Percentiles rank a stretch among this genome's conserved stretches.
phyloP scores from a whole-genome alignment of 2,888 invertebrate genomes.

The Hipparchia semele region DNA sequence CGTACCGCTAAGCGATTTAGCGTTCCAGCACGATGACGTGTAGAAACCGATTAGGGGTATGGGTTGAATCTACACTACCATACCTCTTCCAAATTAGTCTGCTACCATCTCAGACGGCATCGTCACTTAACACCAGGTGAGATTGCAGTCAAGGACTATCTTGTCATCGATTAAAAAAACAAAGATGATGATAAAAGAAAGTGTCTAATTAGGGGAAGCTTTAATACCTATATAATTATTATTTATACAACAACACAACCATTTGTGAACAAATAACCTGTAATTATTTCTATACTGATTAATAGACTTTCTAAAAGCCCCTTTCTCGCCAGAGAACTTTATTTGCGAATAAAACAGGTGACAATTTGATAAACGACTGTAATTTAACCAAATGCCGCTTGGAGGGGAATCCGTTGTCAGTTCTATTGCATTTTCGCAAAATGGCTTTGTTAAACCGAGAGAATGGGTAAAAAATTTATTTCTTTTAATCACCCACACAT shows the following conservation, averaged over 20 bases:
- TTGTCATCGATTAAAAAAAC: too few species aligned
- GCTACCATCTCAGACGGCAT: too few species aligned
- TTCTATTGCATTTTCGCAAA: conserved; percentile 23
- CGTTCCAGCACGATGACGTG: too few species aligned
- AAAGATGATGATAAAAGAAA: too few species aligned
- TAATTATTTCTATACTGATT: conserved; percentile 44
- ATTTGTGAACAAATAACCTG: conserved; percentile 14
- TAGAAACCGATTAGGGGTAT: too few species aligned
- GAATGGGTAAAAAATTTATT: not conserved
- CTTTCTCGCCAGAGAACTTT: conserved; percentile 41
- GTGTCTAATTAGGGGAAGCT: too few species aligned
- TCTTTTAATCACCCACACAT: not conserved
- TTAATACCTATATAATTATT: too few species aligned
- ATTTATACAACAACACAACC: not conserved
- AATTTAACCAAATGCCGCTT: conserved; percentile 44
- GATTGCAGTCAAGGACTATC: too few species aligned
- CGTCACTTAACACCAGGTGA: too few species aligned
- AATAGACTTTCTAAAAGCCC: conserved; percentile 43
- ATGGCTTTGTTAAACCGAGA: conserved; percentile 14
- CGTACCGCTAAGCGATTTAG: too few species aligned
- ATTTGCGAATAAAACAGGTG: conserved; percentile 47
- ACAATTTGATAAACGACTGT: conserved; percentile 46
- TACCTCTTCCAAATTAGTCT: too few species aligned
- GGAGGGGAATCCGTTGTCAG: conserved; percentile 42
- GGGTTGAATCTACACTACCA: too few species aligned